Percentiles rank a stretch among this genome's conserved stretches.
These are phyloP conservation scores for Triplophysa tibetana DNA, from an alignment of 2,113 vertebrate species.

Conservation along the genomic window DNA sequence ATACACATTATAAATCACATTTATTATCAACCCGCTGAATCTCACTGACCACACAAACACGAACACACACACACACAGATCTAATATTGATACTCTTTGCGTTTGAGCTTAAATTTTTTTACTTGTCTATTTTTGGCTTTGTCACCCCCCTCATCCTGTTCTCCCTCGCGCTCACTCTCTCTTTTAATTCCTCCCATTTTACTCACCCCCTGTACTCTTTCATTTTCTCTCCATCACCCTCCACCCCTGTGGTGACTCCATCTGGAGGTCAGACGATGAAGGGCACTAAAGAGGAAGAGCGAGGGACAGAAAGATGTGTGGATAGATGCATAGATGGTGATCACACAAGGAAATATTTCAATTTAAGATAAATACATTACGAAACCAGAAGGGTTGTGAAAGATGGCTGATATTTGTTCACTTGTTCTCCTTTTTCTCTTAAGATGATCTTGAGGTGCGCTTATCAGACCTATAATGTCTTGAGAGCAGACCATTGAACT, in stretches of 20 bases:
- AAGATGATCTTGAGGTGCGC: too few species aligned
- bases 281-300: slow-evolving; percentile 61
- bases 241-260: slow-evolving; percentile 72
- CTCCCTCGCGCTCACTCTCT: slow-evolving; percentile 43
- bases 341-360: not conserved
- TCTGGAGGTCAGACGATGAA: slow-evolving; percentile 79
- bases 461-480: too few species aligned
- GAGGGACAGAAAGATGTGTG: not conserved
- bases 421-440: too few species aligned
- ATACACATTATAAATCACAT: slow-evolving; percentile 6
- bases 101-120: slow-evolving; percentile 18
- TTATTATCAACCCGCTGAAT: not conserved
- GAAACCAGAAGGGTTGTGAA: not conserved
- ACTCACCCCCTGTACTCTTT: slow-evolving; percentile 68
- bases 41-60: not conserved
- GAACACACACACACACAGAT: not conserved
- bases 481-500: too few species aligned
- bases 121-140: slow-evolving; percentile 58
- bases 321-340: slow-evolving; percentile 29
- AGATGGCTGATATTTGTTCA: not conserved
- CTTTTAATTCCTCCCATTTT: slow-evolving; percentile 63
- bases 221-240: slow-evolving; percentile 73
- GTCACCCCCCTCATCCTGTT: slow-evolving; percentile 38
- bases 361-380: not conserved
- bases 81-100: not conserved